These are phyloP conservation scores for Willisornis vidua DNA, from an alignment of 2,113 vertebrate genomes.

Conservation along the genomic window DNA sequence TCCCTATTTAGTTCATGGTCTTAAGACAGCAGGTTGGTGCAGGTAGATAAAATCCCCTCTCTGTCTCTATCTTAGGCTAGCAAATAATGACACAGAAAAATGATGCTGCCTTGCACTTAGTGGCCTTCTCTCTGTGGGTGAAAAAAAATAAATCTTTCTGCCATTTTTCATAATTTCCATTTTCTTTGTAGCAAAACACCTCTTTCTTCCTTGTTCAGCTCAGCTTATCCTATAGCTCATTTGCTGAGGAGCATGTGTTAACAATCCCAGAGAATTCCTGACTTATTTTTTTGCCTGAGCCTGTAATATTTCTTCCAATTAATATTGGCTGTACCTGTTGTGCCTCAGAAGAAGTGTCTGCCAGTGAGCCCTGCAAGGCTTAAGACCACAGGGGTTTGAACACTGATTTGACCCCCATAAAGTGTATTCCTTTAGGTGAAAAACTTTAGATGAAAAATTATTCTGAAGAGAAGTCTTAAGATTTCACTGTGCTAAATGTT, in stretches of 20 bases:
- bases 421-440: not conserved
- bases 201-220: not conserved
- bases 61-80: not conserved
- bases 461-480: not conserved
- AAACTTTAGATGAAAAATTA: not conserved
- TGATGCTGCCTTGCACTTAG: not conserved
- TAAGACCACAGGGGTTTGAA: not conserved
- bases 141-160: not conserved
- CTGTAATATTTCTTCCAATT: not conserved
- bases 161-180: not conserved
- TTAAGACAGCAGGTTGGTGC: not conserved
- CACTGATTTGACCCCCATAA: not conserved
- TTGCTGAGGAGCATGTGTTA: not conserved
- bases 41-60: not conserved
- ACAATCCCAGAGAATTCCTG: not conserved
- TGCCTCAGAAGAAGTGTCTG: not conserved
- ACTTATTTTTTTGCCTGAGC: not conserved
- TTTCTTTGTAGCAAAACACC: not conserved
- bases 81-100: not conserved
- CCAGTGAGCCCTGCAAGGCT: not conserved
- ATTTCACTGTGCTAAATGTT: not conserved
- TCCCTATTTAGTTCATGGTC: not conserved
- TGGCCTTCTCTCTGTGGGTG: not conserved
- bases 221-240: not conserved
- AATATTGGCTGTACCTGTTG: not conserved